Percentiles rank a stretch among this genome's conserved stretches.
phyloP scores from a whole-genome alignment of 2,888 invertebrate genomes.

The Pandemis cinnamomeana region DNA sequence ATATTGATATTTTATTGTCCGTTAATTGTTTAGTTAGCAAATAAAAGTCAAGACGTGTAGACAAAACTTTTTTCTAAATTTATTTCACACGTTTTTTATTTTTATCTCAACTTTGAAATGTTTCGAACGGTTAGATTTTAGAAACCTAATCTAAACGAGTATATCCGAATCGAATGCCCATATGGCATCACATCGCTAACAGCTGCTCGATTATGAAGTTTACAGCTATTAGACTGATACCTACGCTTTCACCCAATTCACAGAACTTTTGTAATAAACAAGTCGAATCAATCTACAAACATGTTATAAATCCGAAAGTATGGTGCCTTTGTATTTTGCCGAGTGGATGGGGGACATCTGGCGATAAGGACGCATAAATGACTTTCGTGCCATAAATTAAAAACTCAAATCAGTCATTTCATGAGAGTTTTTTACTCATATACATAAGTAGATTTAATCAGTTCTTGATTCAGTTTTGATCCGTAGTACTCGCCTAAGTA shows the following conservation, averaged over 20 bases:
- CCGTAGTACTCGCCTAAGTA: no score
- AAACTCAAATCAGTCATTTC: neutral
- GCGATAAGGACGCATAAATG: no score
- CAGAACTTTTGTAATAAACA: slow-evolving; percentile 21
- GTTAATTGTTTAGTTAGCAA: no score
- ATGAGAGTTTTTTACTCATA: neutral
- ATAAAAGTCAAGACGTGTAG: no score
- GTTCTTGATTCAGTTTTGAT: no score
- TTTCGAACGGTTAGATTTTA: slow-evolving; percentile 27
- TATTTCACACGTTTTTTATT: neutral
- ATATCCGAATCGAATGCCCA: slow-evolving; percentile 35
- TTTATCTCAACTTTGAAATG: neutral
- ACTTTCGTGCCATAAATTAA: no score
- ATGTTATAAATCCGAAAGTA: neutral
- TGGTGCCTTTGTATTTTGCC: no score
- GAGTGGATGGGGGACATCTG: no score
- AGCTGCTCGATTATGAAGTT: slow-evolving; percentile 31
- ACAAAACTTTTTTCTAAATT: neutral
- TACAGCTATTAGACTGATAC: slow-evolving; percentile 11
- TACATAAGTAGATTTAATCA: no score
- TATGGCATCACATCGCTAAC: slow-evolving; percentile 25
- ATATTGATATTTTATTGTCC: no score
- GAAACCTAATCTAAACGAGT: slow-evolving; percentile 26
- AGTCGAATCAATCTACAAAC: neutral
- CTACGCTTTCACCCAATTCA: slow-evolving; percentile 22